phyloP scores from a whole-genome alignment of 2,113 vertebrate species.

The Abramis brama region DNA sequence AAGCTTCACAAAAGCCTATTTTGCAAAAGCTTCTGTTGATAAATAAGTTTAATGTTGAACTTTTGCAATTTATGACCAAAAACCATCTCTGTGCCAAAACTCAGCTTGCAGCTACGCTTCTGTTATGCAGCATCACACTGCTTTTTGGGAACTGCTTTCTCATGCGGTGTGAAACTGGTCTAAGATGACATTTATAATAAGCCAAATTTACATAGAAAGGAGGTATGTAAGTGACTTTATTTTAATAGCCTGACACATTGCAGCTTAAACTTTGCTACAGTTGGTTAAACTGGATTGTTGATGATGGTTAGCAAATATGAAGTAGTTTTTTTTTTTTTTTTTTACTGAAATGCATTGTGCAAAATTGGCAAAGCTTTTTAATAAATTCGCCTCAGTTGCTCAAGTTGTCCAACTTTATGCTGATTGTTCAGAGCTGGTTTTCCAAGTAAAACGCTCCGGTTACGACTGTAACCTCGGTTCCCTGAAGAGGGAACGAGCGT shows the following conservation, averaged over 20 bases:
- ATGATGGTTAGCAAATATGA: neutral
- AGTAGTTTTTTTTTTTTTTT: neutral
- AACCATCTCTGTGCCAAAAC: neutral
- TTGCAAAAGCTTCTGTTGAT: neutral
- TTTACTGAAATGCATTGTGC: neutral
- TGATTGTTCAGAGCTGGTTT: neutral
- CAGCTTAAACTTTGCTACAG: no score
- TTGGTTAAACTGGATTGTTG: neutral
- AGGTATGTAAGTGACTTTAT: neutral
- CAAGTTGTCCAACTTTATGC: neutral
- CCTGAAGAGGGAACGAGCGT: no score
- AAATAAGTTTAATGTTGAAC: neutral
- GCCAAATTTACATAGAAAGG: neutral
- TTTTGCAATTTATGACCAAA: neutral
- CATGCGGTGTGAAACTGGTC: neutral
- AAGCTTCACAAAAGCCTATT: neutral
- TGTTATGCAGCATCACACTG: neutral
- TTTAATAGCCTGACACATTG: neutral
- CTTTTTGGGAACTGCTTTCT: neutral
- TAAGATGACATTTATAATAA: neutral
- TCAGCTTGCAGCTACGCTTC: neutral
- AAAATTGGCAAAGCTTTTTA: neutral
- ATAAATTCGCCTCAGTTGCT: neutral
- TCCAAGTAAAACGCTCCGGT: no score
- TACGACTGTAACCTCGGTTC: no score